phyloP scores from a whole-genome alignment of 1,140 invertebrate species.

The Zophobas atratus region DNA sequence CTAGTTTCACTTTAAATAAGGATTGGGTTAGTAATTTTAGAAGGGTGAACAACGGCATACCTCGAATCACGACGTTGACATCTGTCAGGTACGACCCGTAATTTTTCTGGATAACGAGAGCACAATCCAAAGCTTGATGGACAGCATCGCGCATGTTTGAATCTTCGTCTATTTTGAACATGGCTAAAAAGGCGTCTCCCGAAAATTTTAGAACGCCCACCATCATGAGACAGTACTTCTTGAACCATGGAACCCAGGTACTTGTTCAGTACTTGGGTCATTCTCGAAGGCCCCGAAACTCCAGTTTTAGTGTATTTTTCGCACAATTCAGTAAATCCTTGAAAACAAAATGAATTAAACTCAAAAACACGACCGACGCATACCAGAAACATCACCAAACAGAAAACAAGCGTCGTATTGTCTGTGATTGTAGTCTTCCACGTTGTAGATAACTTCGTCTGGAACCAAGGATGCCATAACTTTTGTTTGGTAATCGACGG shows the following conservation, averaged over 20 bases:
- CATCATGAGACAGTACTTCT: constrained; percentile 72
- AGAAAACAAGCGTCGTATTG: constrained; percentile 74
- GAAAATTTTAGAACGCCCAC: constrained; percentile 79
- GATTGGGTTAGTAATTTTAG: no score
- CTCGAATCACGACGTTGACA: constrained; percentile 71
- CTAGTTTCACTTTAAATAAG: constrained; percentile 71
- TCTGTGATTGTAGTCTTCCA: constrained; percentile 70
- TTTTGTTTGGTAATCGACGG: constrained; percentile 66
- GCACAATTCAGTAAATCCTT: constrained; percentile 73
- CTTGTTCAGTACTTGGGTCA: constrained; percentile 76
- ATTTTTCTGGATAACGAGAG: constrained; percentile 75
- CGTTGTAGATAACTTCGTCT: constrained; percentile 75
- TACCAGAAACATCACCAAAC: constrained; percentile 74
- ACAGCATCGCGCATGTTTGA: constrained; percentile 72
- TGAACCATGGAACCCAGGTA: constrained; percentile 80
- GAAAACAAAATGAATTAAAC: no score
- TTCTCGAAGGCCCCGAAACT: constrained; percentile 75
- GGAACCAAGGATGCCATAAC: constrained; percentile 76
- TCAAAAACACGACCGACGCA: no score
- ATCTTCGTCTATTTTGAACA: constrained; percentile 61
- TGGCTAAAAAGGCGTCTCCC: constrained; percentile 73
- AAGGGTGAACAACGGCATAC: constrained; percentile 5
- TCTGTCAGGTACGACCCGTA: constrained; percentile 74
- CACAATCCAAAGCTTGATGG: constrained; percentile 73
- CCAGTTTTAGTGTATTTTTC: constrained; percentile 74